Conservation (phyloP, 2,797 vertebrate genomes). For the Anguilla anguilla region DNA sequence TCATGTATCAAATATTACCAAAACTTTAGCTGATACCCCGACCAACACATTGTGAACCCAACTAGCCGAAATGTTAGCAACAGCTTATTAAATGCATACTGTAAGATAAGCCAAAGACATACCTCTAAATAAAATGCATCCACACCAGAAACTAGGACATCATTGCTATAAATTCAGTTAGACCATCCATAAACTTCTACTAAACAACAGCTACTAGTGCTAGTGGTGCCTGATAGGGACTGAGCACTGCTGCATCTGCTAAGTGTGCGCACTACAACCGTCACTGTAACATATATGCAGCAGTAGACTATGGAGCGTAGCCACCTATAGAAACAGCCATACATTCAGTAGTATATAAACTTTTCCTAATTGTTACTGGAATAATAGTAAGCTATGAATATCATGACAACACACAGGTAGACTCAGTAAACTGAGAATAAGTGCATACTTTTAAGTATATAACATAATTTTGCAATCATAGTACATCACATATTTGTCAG, state of each 20-base stretch:
- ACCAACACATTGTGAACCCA: neutral
- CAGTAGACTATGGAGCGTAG: neutral
- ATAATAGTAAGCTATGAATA: neutral
- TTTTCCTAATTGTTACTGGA: neutral
- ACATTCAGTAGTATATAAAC: conserved; percentile 1
- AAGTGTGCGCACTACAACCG: neutral
- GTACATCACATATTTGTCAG: neutral
- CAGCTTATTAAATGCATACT: neutral
- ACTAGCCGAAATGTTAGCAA: neutral
- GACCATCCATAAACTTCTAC: neutral
- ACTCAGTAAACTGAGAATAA: conserved; percentile 2
- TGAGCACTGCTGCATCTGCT: neutral
- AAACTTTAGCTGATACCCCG: neutral
- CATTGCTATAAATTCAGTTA: neutral
- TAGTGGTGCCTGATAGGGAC: neutral
- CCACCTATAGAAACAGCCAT: neutral
- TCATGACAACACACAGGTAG: neutral
- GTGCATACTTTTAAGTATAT: neutral
- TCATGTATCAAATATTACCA: neutral
- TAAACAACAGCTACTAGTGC: too few species aligned
- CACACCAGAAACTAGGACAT: neutral
- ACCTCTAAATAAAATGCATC: neutral
- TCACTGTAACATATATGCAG: neutral
- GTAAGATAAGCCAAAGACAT: neutral
- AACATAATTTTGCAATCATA: too few species aligned